These are phyloP conservation scores for Aphelenchoides bicaudatus DNA, from an alignment of 2,888 invertebrate species.

Conservation along the genomic window DNA sequence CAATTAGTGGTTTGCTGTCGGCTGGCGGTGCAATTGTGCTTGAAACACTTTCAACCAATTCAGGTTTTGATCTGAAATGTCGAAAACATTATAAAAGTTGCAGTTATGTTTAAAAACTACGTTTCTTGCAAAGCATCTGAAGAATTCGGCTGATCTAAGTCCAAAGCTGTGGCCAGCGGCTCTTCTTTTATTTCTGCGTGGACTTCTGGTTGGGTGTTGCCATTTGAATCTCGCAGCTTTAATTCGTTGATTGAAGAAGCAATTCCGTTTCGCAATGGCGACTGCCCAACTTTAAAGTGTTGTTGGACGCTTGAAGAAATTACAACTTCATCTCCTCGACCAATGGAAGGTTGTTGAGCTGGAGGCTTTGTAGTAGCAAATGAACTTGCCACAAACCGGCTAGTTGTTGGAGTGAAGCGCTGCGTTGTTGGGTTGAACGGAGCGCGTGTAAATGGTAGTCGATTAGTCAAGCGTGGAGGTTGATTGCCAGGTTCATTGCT, in stretches of 20 bases:
- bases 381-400: no score
- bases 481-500: not conserved
- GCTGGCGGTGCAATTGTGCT: no score
- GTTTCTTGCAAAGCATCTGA: no score
- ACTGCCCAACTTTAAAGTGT: no score
- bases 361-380: no score
- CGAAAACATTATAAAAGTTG: no score
- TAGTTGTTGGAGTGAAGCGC: not conserved
- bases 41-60: no score
- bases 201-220: not conserved
- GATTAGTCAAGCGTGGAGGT: not conserved
- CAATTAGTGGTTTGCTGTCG: no score
- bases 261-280: not conserved
- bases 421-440: not conserved
- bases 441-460: not conserved
- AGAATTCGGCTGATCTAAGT: not conserved
- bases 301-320: constrained; percentile 11
- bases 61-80: no score
- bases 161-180: not conserved
- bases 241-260: constrained; percentile 1
- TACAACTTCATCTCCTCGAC: no score
- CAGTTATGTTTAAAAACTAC: no score
- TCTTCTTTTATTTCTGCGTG: not conserved
- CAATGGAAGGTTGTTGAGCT: no score
- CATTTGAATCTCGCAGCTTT: not conserved